Percentiles rank a stretch among this genome's conserved stretches.
phyloP scores from a whole-genome alignment of 92 coral and sea anemone genomes.

The Micromussa lordhowensis region DNA sequence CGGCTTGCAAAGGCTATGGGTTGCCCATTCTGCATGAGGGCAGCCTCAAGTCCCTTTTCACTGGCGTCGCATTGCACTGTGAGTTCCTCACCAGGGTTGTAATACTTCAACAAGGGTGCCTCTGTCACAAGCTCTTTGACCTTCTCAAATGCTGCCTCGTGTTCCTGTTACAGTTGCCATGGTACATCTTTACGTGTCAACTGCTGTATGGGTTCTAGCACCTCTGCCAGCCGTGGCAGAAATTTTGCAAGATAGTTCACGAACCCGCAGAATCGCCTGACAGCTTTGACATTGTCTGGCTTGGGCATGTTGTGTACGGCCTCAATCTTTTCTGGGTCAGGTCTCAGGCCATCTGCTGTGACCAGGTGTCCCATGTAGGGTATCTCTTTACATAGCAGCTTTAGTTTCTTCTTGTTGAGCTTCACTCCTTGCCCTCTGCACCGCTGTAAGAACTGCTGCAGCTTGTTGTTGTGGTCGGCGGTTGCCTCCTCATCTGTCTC shows the following conservation, averaged over 20 bases:
- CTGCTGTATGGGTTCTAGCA: slow-evolving; percentile 47
- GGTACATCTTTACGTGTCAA: slow-evolving; percentile 37
- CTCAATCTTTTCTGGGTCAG: slow-evolving; percentile 36
- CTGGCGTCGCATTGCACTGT: slow-evolving; percentile 68
- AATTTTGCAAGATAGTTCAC: slow-evolving; percentile 66
- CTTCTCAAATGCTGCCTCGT: slow-evolving; percentile 47
- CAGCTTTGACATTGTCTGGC: slow-evolving; percentile 58
- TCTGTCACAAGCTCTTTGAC: slow-evolving; percentile 46
- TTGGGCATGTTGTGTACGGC: slow-evolving; percentile 38
- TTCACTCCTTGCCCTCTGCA: slow-evolving; percentile 55
- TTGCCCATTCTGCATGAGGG: slow-evolving; percentile 54
- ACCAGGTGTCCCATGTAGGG: slow-evolving; percentile 59
- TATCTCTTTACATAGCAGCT: slow-evolving; percentile 51
- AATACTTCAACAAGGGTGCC: slow-evolving; percentile 57
- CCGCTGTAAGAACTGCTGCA: slow-evolving; percentile 38
- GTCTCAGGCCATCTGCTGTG: slow-evolving; percentile 53
- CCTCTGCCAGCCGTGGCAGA: slow-evolving; percentile 48
- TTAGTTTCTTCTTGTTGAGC: slow-evolving; percentile 52
- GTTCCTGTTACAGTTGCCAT: slow-evolving; percentile 52
- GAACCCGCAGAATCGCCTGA: slow-evolving; percentile 62
- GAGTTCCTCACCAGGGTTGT: slow-evolving; percentile 58
- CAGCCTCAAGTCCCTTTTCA: slow-evolving; percentile 62
- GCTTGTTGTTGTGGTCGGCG: slow-evolving; percentile 41
- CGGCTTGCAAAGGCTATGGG: slow-evolving; percentile 64
- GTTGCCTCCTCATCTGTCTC: slow-evolving; percentile 62